phyloP scores from a whole-genome alignment of 2,797 vertebrate species.

The Enteromius mattozi region DNA sequence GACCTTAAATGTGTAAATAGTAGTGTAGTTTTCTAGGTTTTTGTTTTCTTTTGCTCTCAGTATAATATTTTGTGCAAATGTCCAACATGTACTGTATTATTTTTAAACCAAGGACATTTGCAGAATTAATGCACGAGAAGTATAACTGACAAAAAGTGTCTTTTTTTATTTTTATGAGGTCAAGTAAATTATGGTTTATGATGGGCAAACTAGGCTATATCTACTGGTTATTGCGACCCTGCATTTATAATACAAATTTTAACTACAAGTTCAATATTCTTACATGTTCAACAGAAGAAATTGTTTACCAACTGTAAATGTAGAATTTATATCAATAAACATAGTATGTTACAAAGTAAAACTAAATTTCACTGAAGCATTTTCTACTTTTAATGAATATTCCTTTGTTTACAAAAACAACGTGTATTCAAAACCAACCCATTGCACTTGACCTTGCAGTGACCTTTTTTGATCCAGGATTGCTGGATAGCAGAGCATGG shows the following conservation, averaged over 20 bases:
- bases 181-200: background rate
- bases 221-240: background rate
- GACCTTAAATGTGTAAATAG: background rate
- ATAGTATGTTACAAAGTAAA: background rate
- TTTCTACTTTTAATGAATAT: background rate
- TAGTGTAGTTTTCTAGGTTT: background rate
- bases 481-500: slow-evolving; percentile 26
- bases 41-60: background rate
- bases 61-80: background rate
- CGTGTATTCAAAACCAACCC: background rate
- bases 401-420: background rate
- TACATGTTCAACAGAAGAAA: background rate
- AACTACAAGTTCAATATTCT: background rate
- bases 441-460: slow-evolving; percentile 31
- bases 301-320: background rate
- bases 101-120: background rate
- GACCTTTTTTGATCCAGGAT: slow-evolving; percentile 25
- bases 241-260: background rate
- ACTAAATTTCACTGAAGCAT: background rate
- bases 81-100: background rate
- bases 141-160: background rate
- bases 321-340: background rate
- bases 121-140: too few species aligned
- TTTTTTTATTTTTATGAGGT: background rate
- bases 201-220: background rate